phyloP scores from a whole-genome alignment of 2,797 vertebrate species.

The Xerus rutilus region DNA sequence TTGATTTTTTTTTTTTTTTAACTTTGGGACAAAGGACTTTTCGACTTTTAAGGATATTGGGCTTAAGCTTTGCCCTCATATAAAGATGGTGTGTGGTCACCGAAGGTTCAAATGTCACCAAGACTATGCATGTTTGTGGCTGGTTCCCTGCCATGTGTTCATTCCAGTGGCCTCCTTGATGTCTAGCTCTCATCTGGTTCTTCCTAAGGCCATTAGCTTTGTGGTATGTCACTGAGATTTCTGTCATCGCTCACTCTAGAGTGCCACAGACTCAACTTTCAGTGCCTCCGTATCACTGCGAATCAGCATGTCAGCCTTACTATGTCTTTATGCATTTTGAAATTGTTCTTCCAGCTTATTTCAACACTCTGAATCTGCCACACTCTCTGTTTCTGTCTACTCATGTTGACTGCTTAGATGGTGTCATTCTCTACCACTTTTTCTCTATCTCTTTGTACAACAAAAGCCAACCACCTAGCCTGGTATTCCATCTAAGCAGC shows the following conservation, averaged over 20 bases:
- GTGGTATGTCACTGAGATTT: slow-evolving; percentile 39
- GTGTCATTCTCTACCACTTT: background rate
- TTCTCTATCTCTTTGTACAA: background rate
- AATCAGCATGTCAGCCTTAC: background rate
- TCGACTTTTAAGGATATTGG: background rate
- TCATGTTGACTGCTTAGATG: background rate
- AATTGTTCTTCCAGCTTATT: background rate
- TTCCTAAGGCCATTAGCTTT: slow-evolving; percentile 59
- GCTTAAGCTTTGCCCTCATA: background rate
- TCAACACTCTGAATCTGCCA: slow-evolving; percentile 4
- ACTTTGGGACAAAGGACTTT: background rate
- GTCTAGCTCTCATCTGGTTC: slow-evolving; percentile 66
- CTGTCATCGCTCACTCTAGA: slow-evolving; percentile 1
- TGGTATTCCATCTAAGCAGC: background rate
- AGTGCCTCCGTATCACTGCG: background rate
- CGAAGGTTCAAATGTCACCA: background rate
- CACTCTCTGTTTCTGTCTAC: background rate
- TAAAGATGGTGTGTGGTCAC: slow-evolving; percentile 36
- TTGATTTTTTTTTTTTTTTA: background rate
- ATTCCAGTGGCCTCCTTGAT: slow-evolving; percentile 6
- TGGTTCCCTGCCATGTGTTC: slow-evolving; percentile 25
- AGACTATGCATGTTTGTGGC: background rate
- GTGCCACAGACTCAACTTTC: background rate
- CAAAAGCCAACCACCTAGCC: background rate
- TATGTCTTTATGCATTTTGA: background rate